Base-by-base conservation (phyloP, 2,797 vertebrate species). In the Rhinoraja longicauda region DNA sequence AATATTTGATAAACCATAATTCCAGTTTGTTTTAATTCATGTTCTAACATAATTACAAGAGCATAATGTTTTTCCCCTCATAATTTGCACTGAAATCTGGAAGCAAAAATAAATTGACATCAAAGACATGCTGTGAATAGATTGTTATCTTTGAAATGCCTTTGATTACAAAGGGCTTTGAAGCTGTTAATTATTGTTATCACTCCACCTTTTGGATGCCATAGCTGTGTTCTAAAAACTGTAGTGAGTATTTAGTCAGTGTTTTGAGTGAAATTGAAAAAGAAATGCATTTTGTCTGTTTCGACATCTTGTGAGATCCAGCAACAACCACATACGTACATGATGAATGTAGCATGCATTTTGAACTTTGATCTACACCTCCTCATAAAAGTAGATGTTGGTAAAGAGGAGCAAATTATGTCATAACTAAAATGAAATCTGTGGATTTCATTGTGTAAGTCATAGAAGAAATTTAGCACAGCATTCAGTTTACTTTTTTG, bases 241-340 rank as follows among this genome's bases (percentile, higher is more conserved):
- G 45, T 45, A 90, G 64, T 24, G 70, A 53, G 70, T 12, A 73
- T 75, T 75, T 13, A 17, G 53, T 53, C 81, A 15, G 45, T 73
- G 4, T 75, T 53, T 39, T 53, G 70, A 53, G 12, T 75, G 39
- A 45, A 53, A 53, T 53, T 53, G 26, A 57, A 53, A 91, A 92
- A 73, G 90, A 15, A 73, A 91, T 45, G 90, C 90, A 53, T 92
- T 90, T 92, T 92, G 67, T 72, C 39, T 26, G 53, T 5, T 53
- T 92, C 53, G 70, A 53, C 53, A 26, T 21, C 39, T 73, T 39
- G 39, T 73, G 39, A 29, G 12, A 45, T 45, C 53, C 67, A 73
- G 2, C 72, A 12, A 9, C 39, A 91, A 36, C 45, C 2, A 91
- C 12, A 70, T 19, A 39, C 67, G 36, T 91, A 53, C 53, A 53